These are phyloP conservation scores for Pimpla rufipes DNA, from an alignment of 2,888 invertebrate species.

Conservation along the genomic window DNA sequence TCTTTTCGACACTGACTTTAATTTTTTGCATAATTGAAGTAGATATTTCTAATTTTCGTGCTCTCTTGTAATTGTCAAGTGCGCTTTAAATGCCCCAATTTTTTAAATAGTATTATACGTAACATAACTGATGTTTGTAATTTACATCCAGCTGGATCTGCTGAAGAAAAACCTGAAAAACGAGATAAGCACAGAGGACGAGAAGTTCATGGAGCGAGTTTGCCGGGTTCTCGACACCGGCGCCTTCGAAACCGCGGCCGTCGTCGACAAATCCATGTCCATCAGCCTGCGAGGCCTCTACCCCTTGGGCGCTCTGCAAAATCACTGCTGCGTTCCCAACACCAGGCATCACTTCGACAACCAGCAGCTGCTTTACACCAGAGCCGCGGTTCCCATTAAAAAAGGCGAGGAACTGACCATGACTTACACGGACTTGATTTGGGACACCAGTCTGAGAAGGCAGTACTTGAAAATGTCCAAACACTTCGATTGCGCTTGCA, in stretches of 20 bases:
- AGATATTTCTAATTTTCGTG: too few relatives aligned
- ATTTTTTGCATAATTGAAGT: neutral
- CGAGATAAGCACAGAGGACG: slow-evolving; percentile 87
- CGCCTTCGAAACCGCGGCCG: slow-evolving; percentile 88
- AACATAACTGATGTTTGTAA: too few relatives aligned
- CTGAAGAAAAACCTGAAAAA: slow-evolving; percentile 86
- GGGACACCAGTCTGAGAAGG: slow-evolving; percentile 89
- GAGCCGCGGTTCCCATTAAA: slow-evolving; percentile 87
- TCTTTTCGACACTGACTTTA: too few relatives aligned
- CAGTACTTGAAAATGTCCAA: slow-evolving; percentile 89
- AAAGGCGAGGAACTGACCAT: slow-evolving; percentile 89
- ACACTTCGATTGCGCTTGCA: slow-evolving; percentile 89
- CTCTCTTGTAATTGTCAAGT: too few relatives aligned
- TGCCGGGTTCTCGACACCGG: slow-evolving; percentile 89
- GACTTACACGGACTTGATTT: slow-evolving; percentile 89
- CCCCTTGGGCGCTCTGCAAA: slow-evolving; percentile 89
- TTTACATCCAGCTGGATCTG: slow-evolving; percentile 84
- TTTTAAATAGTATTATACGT: too few relatives aligned
- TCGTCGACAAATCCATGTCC: slow-evolving; percentile 82
- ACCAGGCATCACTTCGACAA: slow-evolving; percentile 88
- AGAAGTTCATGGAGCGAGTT: slow-evolving; percentile 87
- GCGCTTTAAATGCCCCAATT: too few relatives aligned
- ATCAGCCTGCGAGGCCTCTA: slow-evolving; percentile 89
- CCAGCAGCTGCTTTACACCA: slow-evolving; percentile 87
- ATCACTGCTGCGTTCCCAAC: slow-evolving; percentile 90